Evolutionary conservation across 2,888 invertebrate species (phyloP), one percentile per base, ranked within the genome.

Genomic region (Hermodice carunculata): DNA sequence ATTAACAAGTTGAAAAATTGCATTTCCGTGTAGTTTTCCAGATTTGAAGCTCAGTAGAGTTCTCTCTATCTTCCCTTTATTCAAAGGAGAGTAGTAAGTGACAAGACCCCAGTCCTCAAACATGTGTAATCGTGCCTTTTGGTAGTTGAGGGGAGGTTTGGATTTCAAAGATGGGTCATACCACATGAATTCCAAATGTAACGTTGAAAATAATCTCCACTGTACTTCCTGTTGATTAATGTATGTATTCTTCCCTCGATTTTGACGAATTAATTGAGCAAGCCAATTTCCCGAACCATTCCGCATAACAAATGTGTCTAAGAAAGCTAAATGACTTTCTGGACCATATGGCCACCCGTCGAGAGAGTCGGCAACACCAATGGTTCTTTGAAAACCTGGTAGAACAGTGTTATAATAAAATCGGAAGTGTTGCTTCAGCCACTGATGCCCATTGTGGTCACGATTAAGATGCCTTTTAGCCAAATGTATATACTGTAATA

Each of bases 101-200:
- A 42, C 53, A 17, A 60, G 53, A 28, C 64, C 64, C 59, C 59
- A 64, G 37, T 64, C 64, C 17, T 19, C 5, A 28, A 64, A 64
- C 8, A 49, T 17, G 19, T 60, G 42, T 26, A 48, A 48, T 5
- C 4, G 28, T 48, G 31, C 22, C 48, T 32, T 3, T 5, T 17
- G 14, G 17, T 24, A 49, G n/a, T 22, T 24, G 1, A 22, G n/a
- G 14, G 64, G 64, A 17, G 64, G 64, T 14, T 26, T n/a, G n/a
- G 64, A 34, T 17, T 19, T 14, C n/a, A 64, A 11, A 6, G 26
- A 19, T 11, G 64, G 46, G 32, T 64, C 37, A 40, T 44, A 61
- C 54, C 53, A 64, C 19, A 64, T 31, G 48, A 60, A 64, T 48
- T 64, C 64, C n/a, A 46, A 44, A 46, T 64, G 64, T 11, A 64